Evolutionary conservation across 2,888 invertebrate species (phyloP).

Genomic region (Macroteleia sp.): DNA sequence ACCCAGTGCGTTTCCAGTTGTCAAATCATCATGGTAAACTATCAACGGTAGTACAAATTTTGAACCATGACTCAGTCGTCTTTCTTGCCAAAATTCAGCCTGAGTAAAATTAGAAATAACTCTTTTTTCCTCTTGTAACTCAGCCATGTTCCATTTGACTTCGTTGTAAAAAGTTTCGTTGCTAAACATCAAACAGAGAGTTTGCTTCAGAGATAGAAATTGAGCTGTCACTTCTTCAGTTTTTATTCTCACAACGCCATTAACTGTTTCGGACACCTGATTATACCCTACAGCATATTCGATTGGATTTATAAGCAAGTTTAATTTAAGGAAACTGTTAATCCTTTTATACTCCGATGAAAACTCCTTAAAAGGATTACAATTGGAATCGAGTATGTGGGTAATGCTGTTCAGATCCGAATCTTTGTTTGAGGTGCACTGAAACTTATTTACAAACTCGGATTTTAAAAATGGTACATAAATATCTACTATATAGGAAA

Average conservation of each 20-base stretch:
- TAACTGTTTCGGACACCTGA: background rate
- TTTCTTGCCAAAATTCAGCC: slow-evolving; percentile 16
- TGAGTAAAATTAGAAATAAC: slow-evolving; percentile 13
- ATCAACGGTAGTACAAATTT: slow-evolving; percentile 21
- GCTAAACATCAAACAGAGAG: slow-evolving; percentile 1
- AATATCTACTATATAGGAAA: slow-evolving; percentile 12
- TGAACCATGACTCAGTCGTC: background rate
- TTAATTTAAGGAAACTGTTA: slow-evolving; percentile 16
- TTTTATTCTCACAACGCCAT: slow-evolving; percentile 2
- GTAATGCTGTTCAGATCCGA: slow-evolving; percentile 5
- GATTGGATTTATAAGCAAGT: slow-evolving; percentile 18
- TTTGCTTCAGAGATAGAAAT: background rate
- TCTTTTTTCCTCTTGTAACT: slow-evolving; percentile 4
- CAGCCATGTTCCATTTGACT: background rate
- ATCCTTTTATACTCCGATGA: slow-evolving; percentile 30
- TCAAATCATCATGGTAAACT: slow-evolving; percentile 9
- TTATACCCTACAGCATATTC: slow-evolving; percentile 32
- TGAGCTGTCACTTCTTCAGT: slow-evolving; percentile 2
- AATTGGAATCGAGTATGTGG: slow-evolving; percentile 14
- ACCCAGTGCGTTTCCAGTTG: slow-evolving; percentile 11
- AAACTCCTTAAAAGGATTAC: slow-evolving; percentile 21
- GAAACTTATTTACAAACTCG: no score
- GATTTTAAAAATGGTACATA: slow-evolving; percentile 36
- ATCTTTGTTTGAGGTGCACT: no score
- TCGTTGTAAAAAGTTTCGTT: background rate